Percentiles rank a stretch among this genome's conserved stretches.
Evolutionary conservation across 92 coral and sea anemone species (phyloP).

Genomic region (Epizoanthus rinbou): DNA sequence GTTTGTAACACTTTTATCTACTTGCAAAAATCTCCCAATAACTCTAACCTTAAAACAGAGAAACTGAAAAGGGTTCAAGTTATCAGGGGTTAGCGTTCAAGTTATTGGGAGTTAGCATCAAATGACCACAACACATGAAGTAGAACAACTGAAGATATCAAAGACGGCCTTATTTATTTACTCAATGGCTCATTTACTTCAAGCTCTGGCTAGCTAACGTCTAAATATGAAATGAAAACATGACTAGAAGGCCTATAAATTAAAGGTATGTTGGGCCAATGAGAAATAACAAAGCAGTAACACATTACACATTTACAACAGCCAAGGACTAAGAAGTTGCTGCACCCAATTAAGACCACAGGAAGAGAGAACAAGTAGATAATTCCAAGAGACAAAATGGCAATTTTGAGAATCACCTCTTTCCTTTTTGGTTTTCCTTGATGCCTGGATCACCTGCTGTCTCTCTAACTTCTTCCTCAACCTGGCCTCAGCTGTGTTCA

Average conservation of each 20-base stretch:
- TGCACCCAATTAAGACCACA: background rate
- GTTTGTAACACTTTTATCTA: no score
- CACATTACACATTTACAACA: no score
- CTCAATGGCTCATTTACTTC: no score
- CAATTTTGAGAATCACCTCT: constrained; percentile 70
- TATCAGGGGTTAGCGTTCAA: background rate
- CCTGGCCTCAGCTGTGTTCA: constrained; percentile 72
- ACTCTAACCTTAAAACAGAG: background rate
- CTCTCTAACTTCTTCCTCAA: constrained; percentile 84
- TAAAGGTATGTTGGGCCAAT: no score
- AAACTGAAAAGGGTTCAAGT: background rate
- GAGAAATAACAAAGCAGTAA: no score
- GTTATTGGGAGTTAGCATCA: no score
- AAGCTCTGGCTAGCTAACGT: no score
- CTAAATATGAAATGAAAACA: no score
- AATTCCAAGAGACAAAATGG: constrained; percentile 56
- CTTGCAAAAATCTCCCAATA: no score
- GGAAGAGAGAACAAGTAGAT: constrained; percentile 32
- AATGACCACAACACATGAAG: background rate
- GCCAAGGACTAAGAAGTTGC: no score
- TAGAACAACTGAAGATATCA: background rate
- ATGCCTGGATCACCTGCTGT: constrained; percentile 78
- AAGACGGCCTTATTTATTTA: no score
- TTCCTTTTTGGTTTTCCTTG: constrained; percentile 85
- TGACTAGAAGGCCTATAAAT: no score